phyloP scores from a whole-genome alignment of 2,888 invertebrate species.

The Diloba caeruleocephala region DNA sequence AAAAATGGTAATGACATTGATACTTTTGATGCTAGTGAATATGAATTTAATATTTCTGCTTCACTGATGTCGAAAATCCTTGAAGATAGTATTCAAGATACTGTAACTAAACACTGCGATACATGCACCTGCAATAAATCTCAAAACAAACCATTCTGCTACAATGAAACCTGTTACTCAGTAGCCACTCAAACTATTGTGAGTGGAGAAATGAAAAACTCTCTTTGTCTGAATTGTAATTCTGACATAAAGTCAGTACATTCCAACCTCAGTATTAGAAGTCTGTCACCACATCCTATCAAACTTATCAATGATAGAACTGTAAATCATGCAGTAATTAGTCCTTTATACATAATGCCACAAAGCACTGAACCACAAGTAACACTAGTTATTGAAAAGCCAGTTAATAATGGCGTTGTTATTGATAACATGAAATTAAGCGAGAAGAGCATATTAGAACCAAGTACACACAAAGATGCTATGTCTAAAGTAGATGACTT shows the following conservation, averaged over 20 bases:
- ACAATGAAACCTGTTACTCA: conserved; percentile 88
- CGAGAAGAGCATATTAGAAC: conserved; percentile 61
- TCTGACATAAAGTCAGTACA: conserved; percentile 84
- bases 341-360: conserved; percentile 75
- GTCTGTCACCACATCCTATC: conserved; percentile 76
- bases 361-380: conserved; percentile 62
- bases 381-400: conserved; percentile 53
- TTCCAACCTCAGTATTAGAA: conserved; percentile 80
- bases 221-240: conserved; percentile 90
- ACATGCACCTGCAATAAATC: conserved; percentile 93
- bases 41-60: conserved; percentile 93
- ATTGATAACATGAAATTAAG: conserved; percentile 63
- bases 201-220: conserved; percentile 84
- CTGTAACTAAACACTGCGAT: conserved; percentile 94
- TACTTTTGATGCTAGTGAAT: conserved; percentile 89
- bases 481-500: conserved; percentile 66
- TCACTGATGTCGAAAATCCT: conserved; percentile 97
- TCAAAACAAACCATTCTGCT: conserved; percentile 85
- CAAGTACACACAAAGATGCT: conserved; percentile 59
- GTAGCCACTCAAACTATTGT: conserved; percentile 90
- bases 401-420: conserved; percentile 58
- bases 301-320: conserved; percentile 75
- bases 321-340: conserved; percentile 60
- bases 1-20: conserved; percentile 81
- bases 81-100: conserved; percentile 95